Evolutionary conservation across 1,140 invertebrate species (phyloP).

Genomic region (Belonocnema kinseyi): DNA sequence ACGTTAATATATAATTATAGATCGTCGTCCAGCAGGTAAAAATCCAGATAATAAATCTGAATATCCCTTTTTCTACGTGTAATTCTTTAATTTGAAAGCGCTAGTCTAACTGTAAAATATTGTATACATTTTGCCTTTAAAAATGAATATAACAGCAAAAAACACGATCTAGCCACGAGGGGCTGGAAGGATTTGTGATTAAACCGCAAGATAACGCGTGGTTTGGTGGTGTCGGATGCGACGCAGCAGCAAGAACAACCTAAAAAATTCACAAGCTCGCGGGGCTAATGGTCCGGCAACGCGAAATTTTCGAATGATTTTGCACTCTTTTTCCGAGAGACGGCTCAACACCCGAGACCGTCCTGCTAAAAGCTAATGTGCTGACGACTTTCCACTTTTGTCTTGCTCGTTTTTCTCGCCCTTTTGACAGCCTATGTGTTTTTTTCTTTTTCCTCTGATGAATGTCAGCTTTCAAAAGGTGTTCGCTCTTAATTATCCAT

Average conservation of each 20-base stretch:
- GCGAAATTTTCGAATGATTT: conserved; percentile 69
- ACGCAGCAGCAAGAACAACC: conserved; percentile 28
- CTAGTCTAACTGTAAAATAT: neutral
- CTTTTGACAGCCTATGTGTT: conserved; percentile 34
- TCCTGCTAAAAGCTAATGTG: conserved; percentile 67
- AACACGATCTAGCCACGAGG: conserved; percentile 12
- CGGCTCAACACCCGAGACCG: conserved; percentile 28
- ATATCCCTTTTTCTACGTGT: no score
- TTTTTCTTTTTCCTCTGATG: conserved; percentile 9
- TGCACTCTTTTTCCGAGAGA: conserved; percentile 50
- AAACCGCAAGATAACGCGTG: conserved; percentile 5
- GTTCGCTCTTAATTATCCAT: neutral
- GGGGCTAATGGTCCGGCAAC: conserved; percentile 61
- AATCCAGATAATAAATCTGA: no score
- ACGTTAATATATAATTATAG: no score
- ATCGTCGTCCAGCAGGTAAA: no score
- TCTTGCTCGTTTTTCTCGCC: conserved; percentile 53
- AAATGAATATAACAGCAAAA: conserved; percentile 9
- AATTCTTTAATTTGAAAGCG: no score
- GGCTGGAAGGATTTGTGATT: conserved; percentile 23
- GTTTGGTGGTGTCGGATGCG: neutral
- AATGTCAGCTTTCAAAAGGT: neutral
- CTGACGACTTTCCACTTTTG: conserved; percentile 28
- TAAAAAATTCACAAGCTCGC: conserved; percentile 62
- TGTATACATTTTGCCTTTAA: neutral